phyloP scores from a whole-genome alignment of 30 jellyfish, hydroid and myxozoan genomes.

The Hydractinia symbiolongicarpus region DNA sequence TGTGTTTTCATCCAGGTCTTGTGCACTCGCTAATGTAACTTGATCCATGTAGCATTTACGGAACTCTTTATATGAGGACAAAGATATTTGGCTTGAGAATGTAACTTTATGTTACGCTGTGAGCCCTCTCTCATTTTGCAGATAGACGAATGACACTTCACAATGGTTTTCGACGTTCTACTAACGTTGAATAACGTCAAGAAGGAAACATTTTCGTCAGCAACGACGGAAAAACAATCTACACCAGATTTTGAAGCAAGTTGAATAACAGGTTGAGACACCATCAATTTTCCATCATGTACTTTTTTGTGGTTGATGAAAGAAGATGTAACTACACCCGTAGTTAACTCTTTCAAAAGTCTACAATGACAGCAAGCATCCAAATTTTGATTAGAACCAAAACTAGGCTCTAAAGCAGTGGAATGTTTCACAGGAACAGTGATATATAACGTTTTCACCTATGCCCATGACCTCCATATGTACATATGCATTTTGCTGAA shows the following conservation, averaged over 20 bases:
- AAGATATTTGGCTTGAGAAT: background rate
- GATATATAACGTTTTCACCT: too few species aligned
- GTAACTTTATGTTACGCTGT: background rate
- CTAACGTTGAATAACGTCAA: background rate
- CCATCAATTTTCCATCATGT: background rate
- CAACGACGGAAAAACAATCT: background rate
- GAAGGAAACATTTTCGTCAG: background rate
- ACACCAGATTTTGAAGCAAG: background rate
- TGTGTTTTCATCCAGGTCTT: constrained; percentile 1
- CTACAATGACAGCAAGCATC: constrained; percentile 7
- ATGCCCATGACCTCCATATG: too few species aligned
- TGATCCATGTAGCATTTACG: background rate
- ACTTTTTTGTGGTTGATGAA: background rate
- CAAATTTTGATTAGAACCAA: too few species aligned
- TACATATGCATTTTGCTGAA: too few species aligned
- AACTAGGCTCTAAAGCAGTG: background rate
- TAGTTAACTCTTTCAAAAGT: background rate
- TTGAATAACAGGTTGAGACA: background rate
- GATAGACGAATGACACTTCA: constrained; percentile 1
- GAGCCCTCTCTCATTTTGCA: constrained; percentile 3
- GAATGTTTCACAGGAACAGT: background rate
- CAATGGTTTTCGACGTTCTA: background rate
- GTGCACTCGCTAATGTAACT: too few species aligned
- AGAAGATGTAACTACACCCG: background rate
- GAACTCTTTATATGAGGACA: constrained; percentile 1